Conservation (phyloP, 1,140 invertebrate genomes). For the Drosophila repletoides region DNA sequence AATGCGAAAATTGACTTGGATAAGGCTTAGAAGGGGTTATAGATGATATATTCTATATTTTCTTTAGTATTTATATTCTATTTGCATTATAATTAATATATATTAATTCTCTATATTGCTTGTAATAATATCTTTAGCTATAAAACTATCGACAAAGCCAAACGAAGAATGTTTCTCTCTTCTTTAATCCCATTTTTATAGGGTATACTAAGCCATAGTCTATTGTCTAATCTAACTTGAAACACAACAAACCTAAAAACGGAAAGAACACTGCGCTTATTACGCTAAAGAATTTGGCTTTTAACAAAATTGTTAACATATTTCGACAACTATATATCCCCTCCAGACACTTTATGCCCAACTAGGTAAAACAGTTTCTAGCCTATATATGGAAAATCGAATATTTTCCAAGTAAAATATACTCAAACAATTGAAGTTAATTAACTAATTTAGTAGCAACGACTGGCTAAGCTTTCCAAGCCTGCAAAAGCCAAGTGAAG, state of each 20-base stretch:
- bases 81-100: too few relatives aligned
- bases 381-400: too few relatives aligned
- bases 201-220: too few relatives aligned
- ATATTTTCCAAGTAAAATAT: too few relatives aligned
- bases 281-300: background rate
- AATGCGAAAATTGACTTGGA: background rate
- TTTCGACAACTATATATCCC: constrained; percentile 3
- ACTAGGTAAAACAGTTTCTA: too few relatives aligned
- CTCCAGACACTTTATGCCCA: background rate
- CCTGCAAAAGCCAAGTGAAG: background rate
- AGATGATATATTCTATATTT: too few relatives aligned
- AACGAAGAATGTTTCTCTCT: too few relatives aligned
- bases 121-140: too few relatives aligned
- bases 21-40: background rate
- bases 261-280: background rate
- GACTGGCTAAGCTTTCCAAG: background rate
- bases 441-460: background rate
- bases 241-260: background rate
- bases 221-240: background rate
- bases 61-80: too few relatives aligned
- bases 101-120: too few relatives aligned
- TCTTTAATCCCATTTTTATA: too few relatives aligned
- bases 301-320: constrained; percentile 24
- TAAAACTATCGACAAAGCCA: too few relatives aligned
- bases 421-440: background rate